Evolutionary conservation across 2,797 vertebrate genomes (phyloP).

Genomic region (Lepilemur ruficaudatus): DNA sequence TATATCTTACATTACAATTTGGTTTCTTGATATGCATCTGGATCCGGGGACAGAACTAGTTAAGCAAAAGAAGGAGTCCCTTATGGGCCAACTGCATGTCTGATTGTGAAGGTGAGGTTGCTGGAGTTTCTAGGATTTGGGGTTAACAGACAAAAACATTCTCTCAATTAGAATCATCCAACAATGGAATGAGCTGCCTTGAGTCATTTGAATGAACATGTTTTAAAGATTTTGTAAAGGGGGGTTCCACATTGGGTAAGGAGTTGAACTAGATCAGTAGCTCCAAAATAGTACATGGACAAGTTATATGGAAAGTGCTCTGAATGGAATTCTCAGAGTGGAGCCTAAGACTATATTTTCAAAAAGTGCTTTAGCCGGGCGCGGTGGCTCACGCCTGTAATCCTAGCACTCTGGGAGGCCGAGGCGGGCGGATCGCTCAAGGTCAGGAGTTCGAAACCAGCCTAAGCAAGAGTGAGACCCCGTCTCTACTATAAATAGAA

Average conservation of each 20-base stretch:
- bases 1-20: background rate
- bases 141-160: background rate
- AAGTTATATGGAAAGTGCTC: background rate
- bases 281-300: background rate
- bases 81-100: background rate
- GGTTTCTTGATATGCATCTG: background rate
- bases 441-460: too few relatives aligned
- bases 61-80: background rate
- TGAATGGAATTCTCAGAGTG: constrained; percentile 6
- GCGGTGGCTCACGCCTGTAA: too few relatives aligned
- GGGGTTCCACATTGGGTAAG: background rate
- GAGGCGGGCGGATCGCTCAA: too few relatives aligned
- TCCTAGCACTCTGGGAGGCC: too few relatives aligned
- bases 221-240: background rate
- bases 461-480: too few relatives aligned
- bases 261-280: background rate
- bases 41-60: background rate
- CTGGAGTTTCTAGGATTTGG: background rate
- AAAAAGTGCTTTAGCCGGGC: too few relatives aligned
- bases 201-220: background rate
- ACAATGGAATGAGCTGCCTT: background rate
- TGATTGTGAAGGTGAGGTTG: background rate
- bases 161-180: background rate
- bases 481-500: too few relatives aligned
- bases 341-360: background rate